Percentiles rank a stretch among this genome's conserved stretches.
phyloP scores from a whole-genome alignment of 2,888 invertebrate species.

The Acrocyrtus sp. region DNA sequence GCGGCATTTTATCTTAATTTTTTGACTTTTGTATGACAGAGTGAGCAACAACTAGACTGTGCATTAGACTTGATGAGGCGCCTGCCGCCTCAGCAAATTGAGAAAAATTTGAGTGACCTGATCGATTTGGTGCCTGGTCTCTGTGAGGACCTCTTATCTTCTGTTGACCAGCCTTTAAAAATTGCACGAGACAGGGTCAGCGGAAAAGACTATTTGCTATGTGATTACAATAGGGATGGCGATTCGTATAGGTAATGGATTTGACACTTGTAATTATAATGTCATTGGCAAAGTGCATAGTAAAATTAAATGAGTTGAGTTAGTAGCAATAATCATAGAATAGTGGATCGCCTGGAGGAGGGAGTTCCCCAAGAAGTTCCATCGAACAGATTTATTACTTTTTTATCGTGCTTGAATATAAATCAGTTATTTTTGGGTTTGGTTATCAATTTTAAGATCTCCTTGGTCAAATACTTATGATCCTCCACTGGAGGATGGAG shows the following conservation, averaged over 20 bases:
- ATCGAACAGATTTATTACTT: too few relatives aligned
- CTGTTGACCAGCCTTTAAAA: conserved; percentile 98
- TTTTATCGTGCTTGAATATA: too few relatives aligned
- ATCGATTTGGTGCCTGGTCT: conserved; percentile 96
- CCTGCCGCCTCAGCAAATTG: conserved; percentile 98
- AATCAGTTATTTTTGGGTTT: too few relatives aligned
- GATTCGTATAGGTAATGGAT: conserved; percentile 93
- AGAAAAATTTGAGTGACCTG: conserved; percentile 96
- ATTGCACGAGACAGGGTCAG: conserved; percentile 91
- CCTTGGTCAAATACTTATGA: conserved; percentile 99
- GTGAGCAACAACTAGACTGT: conserved; percentile 97
- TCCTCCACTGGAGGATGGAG: conserved; percentile 97
- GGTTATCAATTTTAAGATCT: too few relatives aligned
- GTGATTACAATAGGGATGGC: conserved; percentile 99
- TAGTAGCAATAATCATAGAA: too few relatives aligned
- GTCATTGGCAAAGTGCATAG: too few relatives aligned
- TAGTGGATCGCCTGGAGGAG: too few relatives aligned
- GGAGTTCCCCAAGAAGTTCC: too few relatives aligned
- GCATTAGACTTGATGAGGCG: conserved; percentile 98
- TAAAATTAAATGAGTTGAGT: too few relatives aligned
- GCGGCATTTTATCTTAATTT: neutral
- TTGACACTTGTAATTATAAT: too few relatives aligned
- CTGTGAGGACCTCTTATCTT: conserved; percentile 96
- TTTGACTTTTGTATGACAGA: too few relatives aligned
- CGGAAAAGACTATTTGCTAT: conserved; percentile 96